These are phyloP conservation scores for Electrophaes corylata DNA, from an alignment of 2,888 invertebrate species.

Conservation along the genomic window DNA sequence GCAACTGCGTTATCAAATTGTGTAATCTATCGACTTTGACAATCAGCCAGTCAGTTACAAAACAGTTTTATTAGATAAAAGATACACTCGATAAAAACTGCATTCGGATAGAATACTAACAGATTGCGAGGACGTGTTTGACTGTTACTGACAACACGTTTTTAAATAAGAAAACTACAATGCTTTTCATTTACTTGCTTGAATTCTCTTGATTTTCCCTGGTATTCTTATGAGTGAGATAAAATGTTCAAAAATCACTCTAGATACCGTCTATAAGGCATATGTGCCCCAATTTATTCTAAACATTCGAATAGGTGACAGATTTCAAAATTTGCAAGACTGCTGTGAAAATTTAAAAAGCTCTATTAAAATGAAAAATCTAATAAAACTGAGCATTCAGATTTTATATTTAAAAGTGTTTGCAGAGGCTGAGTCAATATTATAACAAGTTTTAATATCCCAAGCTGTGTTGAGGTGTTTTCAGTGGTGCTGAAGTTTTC, in stretches of 20 bases:
- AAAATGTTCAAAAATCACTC: too few species aligned
- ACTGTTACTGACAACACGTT: not conserved
- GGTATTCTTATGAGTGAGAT: too few species aligned
- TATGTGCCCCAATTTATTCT: too few species aligned
- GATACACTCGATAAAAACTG: not conserved
- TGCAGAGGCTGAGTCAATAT: slow-evolving; percentile 15
- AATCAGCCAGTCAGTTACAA: not conserved
- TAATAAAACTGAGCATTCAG: not conserved
- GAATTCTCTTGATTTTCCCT: too few species aligned
- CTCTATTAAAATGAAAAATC: not conserved
- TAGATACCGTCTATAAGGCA: too few species aligned
- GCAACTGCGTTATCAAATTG: not conserved
- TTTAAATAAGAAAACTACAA: too few species aligned
- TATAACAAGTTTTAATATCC: slow-evolving; percentile 10
- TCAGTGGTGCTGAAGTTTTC: not conserved
- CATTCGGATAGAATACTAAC: not conserved
- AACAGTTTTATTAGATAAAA: not conserved
- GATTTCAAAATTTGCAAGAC: not conserved
- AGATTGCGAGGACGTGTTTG: not conserved
- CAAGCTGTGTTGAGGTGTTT: not conserved
- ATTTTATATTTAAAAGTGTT: not conserved
- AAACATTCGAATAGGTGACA: not conserved
- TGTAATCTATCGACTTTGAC: not conserved
- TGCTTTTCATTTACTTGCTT: too few species aligned
- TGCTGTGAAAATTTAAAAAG: not conserved